These are phyloP conservation scores for Arge pagana DNA, from an alignment of 2,888 invertebrate species.

Conservation along the genomic window DNA sequence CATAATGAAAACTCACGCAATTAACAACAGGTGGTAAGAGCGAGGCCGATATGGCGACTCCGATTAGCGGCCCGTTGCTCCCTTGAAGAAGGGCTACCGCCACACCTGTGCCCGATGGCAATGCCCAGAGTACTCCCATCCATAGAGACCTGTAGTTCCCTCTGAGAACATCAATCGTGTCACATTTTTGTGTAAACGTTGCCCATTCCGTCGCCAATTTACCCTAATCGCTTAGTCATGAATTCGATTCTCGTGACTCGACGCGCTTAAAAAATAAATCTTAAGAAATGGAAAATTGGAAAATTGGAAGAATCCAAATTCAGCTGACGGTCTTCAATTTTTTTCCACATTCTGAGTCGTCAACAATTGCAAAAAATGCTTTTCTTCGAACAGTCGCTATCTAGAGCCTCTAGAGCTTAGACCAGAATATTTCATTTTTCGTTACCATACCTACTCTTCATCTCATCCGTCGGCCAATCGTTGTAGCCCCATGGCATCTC, in stretches of 20 bases:
- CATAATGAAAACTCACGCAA: slow-evolving; percentile 66
- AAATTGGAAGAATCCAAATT: no score
- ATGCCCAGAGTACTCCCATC: slow-evolving; percentile 77
- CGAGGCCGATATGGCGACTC: slow-evolving; percentile 89
- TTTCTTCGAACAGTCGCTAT: background rate
- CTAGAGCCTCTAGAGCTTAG: background rate
- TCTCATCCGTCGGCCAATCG: slow-evolving; percentile 80
- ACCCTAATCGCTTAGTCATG: no score
- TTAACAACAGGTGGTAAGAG: slow-evolving; percentile 84
- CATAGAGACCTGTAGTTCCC: slow-evolving; percentile 73
- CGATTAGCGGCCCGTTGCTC: slow-evolving; percentile 82
- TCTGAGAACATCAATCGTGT: slow-evolving; percentile 61
- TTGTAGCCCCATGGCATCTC: slow-evolving; percentile 77
- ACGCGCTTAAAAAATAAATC: no score
- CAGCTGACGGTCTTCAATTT: no score
- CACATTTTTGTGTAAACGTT: no score
- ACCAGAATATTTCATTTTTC: background rate
- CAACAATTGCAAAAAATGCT: background rate
- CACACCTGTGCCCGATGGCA: slow-evolving; percentile 79
- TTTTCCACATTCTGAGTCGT: background rate
- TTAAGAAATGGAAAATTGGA: no score
- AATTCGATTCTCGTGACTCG: no score
- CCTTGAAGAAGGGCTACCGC: slow-evolving; percentile 85
- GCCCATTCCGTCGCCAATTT: no score
- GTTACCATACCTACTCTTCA: slow-evolving; percentile 70